A percentile compares a stretch with the other conserved stretches of the same genome.
These are phyloP conservation scores for Eumaeus atala DNA, from an alignment of 1,140 invertebrate genomes.

Conservation along the genomic window DNA sequence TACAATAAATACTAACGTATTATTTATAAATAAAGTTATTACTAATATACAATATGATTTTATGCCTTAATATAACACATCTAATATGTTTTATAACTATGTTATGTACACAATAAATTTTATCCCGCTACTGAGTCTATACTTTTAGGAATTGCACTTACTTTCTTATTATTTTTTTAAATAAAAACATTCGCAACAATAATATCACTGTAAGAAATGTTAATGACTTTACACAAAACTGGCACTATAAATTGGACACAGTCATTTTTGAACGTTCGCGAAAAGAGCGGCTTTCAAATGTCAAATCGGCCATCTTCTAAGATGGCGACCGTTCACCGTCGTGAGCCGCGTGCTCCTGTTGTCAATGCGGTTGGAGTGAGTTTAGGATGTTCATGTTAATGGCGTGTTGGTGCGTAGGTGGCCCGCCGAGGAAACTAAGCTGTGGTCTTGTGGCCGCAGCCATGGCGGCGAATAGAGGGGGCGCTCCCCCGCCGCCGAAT, in stretches of 20 bases:
- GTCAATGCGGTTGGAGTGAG: conserved; percentile 68
- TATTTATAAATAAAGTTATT: too few species aligned
- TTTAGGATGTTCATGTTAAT: conserved; percentile 71
- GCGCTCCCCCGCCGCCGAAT: conserved; percentile 60
- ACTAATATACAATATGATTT: too few species aligned
- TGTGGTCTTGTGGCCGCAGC: conserved; percentile 62
- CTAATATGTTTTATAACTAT: neutral
- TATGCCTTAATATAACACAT: too few species aligned
- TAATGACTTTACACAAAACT: conserved; percentile 8
- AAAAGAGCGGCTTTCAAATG: conserved; percentile 25
- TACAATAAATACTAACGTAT: too few species aligned
- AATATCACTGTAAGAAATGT: neutral
- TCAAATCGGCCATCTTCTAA: conserved; percentile 34
- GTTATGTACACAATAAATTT: conserved; percentile 11
- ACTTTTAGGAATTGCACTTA: conserved; percentile 31
- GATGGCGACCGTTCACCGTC: conserved; percentile 45
- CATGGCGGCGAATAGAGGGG: conserved; percentile 66
- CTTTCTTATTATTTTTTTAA: conserved; percentile 19
- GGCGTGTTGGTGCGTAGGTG: conserved; percentile 61
- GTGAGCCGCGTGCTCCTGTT: conserved; percentile 50
- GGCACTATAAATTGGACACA: conserved; percentile 14
- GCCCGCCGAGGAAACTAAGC: conserved; percentile 62
- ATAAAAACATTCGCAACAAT: neutral
- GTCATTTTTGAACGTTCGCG: conserved; percentile 12
- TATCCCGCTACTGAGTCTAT: conserved; percentile 5